Evolutionary conservation across 1,140 invertebrate genomes (phyloP).

Genomic region (Daktulosphaira vitifoliae): DNA sequence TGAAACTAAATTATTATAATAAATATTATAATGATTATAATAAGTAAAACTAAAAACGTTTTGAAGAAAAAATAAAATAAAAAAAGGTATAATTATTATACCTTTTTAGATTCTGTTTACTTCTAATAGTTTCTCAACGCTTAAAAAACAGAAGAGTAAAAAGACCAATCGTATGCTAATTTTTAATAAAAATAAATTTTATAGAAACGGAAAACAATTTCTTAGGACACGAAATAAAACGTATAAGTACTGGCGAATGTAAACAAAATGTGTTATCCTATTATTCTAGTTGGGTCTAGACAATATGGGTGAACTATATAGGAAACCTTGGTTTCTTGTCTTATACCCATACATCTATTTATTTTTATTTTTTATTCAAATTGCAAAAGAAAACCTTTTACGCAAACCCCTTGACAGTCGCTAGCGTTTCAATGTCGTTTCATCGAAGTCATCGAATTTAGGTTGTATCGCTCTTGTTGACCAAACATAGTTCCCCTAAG

Average conservation of each 20-base stretch:
- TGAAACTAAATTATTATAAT: too few relatives aligned
- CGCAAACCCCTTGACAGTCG: constrained; percentile 1
- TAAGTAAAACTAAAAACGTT: too few relatives aligned
- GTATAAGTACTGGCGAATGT: neutral
- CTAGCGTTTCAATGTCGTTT: constrained; percentile 8
- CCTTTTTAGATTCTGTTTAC: too few relatives aligned
- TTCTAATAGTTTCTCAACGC: too few relatives aligned
- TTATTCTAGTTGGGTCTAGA: neutral
- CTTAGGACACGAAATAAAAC: too few relatives aligned
- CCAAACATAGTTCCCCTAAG: neutral
- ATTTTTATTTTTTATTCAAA: constrained; percentile 13
- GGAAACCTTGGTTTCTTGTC: neutral
- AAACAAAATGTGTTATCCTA: constrained; percentile 12
- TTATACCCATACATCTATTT: neutral
- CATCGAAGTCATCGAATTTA: neutral
- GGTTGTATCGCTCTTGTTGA: neutral
- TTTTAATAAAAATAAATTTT: too few relatives aligned
- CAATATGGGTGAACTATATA: constrained; percentile 11
- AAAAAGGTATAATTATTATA: too few relatives aligned
- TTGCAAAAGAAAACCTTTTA: constrained; percentile 1
- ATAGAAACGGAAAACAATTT: too few relatives aligned
- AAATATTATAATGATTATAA: too few relatives aligned
- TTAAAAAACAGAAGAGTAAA: too few relatives aligned
- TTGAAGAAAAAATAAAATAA: too few relatives aligned
- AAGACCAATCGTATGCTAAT: too few relatives aligned